A percentile compares a stretch with the other conserved stretches of the same genome.
These are phyloP conservation scores for Bufo gargarizans DNA, from an alignment of 2,113 vertebrate species.

Conservation along the genomic window DNA sequence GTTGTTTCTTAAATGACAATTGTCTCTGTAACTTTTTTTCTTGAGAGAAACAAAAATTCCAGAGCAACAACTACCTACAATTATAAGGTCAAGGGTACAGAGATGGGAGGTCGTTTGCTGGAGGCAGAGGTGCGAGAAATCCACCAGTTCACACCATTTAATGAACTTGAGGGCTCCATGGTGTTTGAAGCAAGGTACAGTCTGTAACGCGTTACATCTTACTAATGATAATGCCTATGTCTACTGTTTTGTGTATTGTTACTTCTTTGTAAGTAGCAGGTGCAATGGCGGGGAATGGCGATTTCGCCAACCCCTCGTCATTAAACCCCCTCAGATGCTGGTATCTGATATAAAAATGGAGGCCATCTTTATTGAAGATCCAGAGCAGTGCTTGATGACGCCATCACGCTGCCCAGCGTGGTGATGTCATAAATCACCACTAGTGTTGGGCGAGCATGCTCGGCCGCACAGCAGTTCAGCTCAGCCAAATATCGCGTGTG, in stretches of 20 bases:
- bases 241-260: not conserved
- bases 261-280: no score
- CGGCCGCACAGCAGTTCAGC: no score
- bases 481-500: no score
- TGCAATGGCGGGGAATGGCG: no score
- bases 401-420: no score
- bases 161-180: conserved; percentile 64
- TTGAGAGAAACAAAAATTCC: conserved; percentile 68
- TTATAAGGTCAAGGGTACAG: conserved; percentile 66
- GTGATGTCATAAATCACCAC: no score
- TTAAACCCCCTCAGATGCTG: no score
- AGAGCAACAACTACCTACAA: conserved; percentile 63
- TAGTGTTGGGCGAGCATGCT: no score
- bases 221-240: not conserved
- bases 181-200: conserved; percentile 68
- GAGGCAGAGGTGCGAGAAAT: conserved; percentile 66
- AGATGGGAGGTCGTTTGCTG: conserved; percentile 61
- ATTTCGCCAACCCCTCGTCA: no score
- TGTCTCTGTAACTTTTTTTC: not conserved
- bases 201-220: not conserved
- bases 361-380: no score
- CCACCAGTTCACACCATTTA: conserved; percentile 69
- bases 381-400: no score
- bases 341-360: no score
- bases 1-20: not conserved